Conservation (phyloP, 2,113 vertebrate species). For the Rana temporaria region DNA sequence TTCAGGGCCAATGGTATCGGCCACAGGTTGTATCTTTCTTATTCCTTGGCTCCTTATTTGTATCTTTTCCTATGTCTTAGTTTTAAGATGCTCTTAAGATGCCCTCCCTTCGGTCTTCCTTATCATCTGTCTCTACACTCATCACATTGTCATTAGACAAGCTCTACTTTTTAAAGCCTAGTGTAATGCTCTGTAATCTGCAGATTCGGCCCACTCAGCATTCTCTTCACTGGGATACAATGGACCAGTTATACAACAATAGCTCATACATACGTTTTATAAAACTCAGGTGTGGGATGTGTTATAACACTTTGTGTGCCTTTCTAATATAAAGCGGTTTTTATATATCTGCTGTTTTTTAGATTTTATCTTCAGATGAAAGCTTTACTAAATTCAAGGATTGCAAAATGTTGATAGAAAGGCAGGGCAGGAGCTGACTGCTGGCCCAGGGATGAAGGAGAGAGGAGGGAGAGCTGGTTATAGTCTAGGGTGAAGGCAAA, state of each 20-base stretch:
- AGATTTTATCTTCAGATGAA: too few relatives aligned
- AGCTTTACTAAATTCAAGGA: too few relatives aligned
- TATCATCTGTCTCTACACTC: conserved; percentile 1
- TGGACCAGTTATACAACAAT: conserved; percentile 23
- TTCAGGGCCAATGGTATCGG: not conserved
- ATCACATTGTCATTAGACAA: not conserved
- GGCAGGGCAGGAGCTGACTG: too few relatives aligned
- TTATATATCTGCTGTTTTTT: too few relatives aligned
- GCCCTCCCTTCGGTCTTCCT: not conserved
- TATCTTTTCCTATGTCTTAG: not conserved
- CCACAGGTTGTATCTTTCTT: not conserved
- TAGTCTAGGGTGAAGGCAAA: too few relatives aligned
- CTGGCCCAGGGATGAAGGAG: too few relatives aligned
- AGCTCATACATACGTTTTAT: not conserved
- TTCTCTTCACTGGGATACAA: conserved; percentile 10
- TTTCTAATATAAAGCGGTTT: too few relatives aligned
- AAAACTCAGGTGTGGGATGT: too few relatives aligned
- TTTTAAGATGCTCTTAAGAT: not conserved
- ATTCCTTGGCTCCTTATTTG: not conserved
- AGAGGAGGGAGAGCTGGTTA: too few relatives aligned
- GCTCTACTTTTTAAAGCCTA: conserved; percentile 40
- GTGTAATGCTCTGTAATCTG: conserved; percentile 53
- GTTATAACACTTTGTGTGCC: too few relatives aligned
- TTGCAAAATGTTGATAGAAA: too few relatives aligned
- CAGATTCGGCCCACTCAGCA: conserved; percentile 44